These are phyloP conservation scores for Carterocephalus palaemon DNA, from an alignment of 2,888 invertebrate species.

Conservation along the genomic window DNA sequence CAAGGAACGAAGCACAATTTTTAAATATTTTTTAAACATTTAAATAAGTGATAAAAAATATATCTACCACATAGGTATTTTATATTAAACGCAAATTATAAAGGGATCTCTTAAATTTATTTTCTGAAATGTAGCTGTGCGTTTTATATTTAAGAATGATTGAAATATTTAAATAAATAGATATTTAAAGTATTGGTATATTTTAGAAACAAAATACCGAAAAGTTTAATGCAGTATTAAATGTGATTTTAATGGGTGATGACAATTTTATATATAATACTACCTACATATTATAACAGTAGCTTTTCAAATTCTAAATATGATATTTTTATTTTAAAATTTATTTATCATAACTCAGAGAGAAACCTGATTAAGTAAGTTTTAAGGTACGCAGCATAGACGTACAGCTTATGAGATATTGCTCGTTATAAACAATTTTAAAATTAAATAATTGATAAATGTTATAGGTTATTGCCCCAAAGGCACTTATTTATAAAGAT, in stretches of 20 bases:
- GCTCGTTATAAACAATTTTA: neutral
- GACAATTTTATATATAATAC: neutral
- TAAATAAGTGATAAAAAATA: too few relatives aligned
- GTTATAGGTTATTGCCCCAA: constrained; percentile 6
- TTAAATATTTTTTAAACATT: constrained; percentile 10
- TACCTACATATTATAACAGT: constrained; percentile 4
- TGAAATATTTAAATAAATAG: neutral
- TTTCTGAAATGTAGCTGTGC: neutral
- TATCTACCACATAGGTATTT: neutral
- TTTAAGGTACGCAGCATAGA: neutral
- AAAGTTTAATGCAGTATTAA: constrained; percentile 17
- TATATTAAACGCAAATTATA: neutral
- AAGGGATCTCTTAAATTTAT: constrained; percentile 16
- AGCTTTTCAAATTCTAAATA: neutral
- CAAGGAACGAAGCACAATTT: constrained; percentile 6
- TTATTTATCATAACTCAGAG: neutral
- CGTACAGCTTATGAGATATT: constrained; percentile 1
- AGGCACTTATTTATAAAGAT: constrained; percentile 4
- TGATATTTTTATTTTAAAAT: neutral
- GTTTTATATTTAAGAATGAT: constrained; percentile 9
- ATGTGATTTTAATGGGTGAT: constrained; percentile 18
- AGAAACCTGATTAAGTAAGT: constrained; percentile 15
- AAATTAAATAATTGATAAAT: too few relatives aligned
- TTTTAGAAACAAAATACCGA: constrained; percentile 6
- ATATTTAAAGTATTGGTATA: neutral